phyloP scores from a whole-genome alignment of 2,113 vertebrate species.

The Natator depressus region DNA sequence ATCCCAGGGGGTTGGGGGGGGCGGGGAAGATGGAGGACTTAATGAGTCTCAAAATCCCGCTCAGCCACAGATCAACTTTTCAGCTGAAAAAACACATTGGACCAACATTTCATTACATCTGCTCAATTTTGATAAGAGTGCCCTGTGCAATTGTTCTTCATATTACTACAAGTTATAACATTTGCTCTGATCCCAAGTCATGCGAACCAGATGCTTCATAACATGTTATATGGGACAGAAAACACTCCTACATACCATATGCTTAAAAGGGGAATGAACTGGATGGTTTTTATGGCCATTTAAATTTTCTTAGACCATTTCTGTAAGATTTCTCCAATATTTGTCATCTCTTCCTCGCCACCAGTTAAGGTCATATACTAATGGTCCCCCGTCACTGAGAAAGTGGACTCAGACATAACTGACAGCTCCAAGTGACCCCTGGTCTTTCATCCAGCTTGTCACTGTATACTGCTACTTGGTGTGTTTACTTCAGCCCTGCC shows the following conservation, averaged over 20 bases:
- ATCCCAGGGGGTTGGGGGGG: not conserved
- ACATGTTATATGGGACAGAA: not conserved
- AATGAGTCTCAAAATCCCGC: not conserved
- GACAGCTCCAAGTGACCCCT: not conserved
- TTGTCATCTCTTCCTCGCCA: not conserved
- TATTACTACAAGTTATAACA: not conserved
- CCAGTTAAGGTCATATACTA: not conserved
- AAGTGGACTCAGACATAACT: not conserved
- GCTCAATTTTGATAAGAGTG: slow-evolving; percentile 4
- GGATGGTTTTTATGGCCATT: not conserved
- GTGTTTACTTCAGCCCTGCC: not conserved
- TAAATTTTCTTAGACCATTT: not conserved
- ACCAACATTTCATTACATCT: slow-evolving; percentile 4
- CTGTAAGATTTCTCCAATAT: not conserved
- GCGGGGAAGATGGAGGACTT: not conserved
- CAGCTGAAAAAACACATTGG: not conserved
- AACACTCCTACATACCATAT: not conserved
- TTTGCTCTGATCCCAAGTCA: slow-evolving; percentile 25
- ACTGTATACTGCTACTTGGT: not conserved
- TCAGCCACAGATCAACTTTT: not conserved
- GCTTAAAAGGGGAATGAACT: not conserved
- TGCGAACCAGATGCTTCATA: slow-evolving; percentile 1
- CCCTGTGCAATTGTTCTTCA: not conserved
- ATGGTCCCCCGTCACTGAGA: not conserved
- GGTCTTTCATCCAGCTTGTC: not conserved